phyloP scores from a whole-genome alignment of 2,888 invertebrate genomes.

The Dastarcus helophoroides region DNA sequence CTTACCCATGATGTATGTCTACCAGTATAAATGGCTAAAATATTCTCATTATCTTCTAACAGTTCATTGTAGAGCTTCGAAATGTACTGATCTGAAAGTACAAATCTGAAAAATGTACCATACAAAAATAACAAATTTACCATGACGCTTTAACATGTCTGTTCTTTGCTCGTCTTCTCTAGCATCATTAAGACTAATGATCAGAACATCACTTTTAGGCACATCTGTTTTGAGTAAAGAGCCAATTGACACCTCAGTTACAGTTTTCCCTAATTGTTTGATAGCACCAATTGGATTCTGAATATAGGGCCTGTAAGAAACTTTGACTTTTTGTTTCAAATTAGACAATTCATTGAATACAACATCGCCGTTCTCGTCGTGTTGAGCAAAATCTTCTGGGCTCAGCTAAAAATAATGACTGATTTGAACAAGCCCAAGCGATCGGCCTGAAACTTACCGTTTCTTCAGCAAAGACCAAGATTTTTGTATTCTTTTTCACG shows the following conservation, averaged over 20 bases:
- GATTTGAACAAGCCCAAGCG: neutral
- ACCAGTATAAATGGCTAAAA: slow-evolving; percentile 49
- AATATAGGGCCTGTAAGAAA: slow-evolving; percentile 51
- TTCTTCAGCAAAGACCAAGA: slow-evolving; percentile 42
- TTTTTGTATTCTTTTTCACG: slow-evolving; percentile 30
- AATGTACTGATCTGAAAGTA: slow-evolving; percentile 9
- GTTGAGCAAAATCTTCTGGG: slow-evolving; percentile 38
- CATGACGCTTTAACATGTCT: slow-evolving; percentile 48
- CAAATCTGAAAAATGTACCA: slow-evolving; percentile 1
- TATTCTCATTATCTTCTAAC: slow-evolving; percentile 32
- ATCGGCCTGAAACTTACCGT: slow-evolving; percentile 35
- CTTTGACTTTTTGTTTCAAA: slow-evolving; percentile 27
- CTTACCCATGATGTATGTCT: slow-evolving; percentile 43
- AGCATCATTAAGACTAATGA: slow-evolving; percentile 48
- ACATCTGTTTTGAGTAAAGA: slow-evolving; percentile 28
- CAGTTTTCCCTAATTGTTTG: slow-evolving; percentile 36
- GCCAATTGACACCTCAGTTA: slow-evolving; percentile 26
- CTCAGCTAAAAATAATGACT: neutral
- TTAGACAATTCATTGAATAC: slow-evolving; percentile 36
- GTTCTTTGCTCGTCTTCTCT: slow-evolving; percentile 42
- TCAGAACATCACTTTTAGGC: slow-evolving; percentile 39
- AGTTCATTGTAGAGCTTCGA: slow-evolving; percentile 8
- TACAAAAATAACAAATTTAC: slow-evolving; percentile 27
- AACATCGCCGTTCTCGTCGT: slow-evolving; percentile 30
- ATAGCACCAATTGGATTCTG: slow-evolving; percentile 46